Evolutionary conservation across 2,797 vertebrate species (phyloP), one percentile per base, ranked within the genome.

Genomic region (Pseudochromis fuscus): DNA sequence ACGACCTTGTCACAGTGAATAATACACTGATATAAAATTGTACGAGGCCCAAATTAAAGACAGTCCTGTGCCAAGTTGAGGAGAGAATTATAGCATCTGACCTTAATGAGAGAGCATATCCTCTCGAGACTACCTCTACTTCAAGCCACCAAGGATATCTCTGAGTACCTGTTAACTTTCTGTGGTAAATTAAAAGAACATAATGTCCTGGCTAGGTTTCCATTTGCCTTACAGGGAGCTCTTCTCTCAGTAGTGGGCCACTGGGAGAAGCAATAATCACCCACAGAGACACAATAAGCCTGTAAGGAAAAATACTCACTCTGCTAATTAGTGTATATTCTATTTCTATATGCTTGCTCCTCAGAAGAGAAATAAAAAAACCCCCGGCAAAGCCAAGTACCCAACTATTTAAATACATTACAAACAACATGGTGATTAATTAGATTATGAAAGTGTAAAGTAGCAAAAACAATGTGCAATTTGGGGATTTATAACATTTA

Each of bases 311-410:
- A 57, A 67, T 49, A 67, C 65, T 82, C 74, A 57, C 33, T 45
- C 74, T 65, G 72, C 88, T 91, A 92, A 93, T 93, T 89, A 91
- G 88, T 64, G 75, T 70, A 72, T 45, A 52, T 66, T 83, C 61
- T 75, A 60, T 81, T 86, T 88, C 75, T 76, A 76, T 81, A 77
- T 64, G 48, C 60, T 45, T 70, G 42, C 82, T 77, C 50, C 24
- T 75, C 72, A 48, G 44, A 75, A 52, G 28, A 56, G 62, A 53
- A 76, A 73, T 68, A 78, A 45, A 71, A 83, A n/a, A n/a, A n/a
- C n/a, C n/a, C n/a, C n/a, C n/a, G n/a, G 53, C 64, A 65, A 71
- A 24, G 35, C 45, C 45, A 61, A 25, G 51, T 40, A 23, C 25
- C 6, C 60, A 57, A 42, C 18, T 42, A 46, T 15, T 50, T 25